Evolutionary conservation across 2,113 vertebrate species (phyloP).

Genomic region (Xenopus borealis): DNA sequence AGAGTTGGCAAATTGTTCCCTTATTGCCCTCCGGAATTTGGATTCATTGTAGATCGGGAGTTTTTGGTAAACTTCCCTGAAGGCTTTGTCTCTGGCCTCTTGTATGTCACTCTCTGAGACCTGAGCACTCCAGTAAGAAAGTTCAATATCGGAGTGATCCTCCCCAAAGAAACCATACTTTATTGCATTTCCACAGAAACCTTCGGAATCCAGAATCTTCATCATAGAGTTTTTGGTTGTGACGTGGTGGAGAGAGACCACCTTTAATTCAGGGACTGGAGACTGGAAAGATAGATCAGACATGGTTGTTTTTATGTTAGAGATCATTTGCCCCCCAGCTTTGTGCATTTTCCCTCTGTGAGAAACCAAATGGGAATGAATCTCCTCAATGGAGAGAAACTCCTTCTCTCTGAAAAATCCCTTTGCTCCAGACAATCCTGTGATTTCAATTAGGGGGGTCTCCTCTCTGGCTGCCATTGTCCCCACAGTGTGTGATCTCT

Average conservation of each 20-base stretch:
- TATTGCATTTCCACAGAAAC: neutral
- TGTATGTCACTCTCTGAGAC: neutral
- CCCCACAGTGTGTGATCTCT: too few species aligned
- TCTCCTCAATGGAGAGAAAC: neutral
- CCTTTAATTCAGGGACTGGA: neutral
- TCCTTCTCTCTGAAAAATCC: neutral
- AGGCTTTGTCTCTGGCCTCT: neutral
- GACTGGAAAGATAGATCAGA: neutral
- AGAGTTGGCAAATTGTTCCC: slow-evolving; percentile 2
- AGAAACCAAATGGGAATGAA: neutral
- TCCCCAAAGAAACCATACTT: neutral
- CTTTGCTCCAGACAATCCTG: neutral
- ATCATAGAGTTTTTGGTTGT: neutral
- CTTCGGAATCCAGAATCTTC: neutral
- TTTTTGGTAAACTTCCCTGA: neutral
- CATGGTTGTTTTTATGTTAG: neutral
- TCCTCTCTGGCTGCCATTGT: neutral
- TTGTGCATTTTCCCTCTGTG: neutral
- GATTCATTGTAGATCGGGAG: neutral
- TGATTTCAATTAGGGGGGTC: neutral
- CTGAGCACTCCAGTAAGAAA: slow-evolving; percentile 6
- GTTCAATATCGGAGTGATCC: neutral
- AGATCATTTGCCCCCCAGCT: neutral
- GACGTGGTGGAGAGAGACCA: neutral
- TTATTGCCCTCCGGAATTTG: neutral